These are phyloP conservation scores for Alethe diademata DNA, from an alignment of 2,113 vertebrate genomes.

Conservation along the genomic window DNA sequence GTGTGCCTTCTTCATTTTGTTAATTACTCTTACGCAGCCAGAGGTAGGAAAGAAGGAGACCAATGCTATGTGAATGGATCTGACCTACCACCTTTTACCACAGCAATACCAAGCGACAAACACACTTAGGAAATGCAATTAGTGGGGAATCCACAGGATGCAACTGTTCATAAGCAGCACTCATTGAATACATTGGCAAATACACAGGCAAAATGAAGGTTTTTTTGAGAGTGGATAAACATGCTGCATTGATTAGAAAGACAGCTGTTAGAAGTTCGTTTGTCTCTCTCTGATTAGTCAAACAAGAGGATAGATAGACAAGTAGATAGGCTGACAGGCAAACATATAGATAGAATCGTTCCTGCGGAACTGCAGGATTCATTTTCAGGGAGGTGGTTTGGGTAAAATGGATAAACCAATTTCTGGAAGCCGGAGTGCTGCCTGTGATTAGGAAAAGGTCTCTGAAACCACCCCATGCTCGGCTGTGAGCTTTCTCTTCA, in stretches of 20 bases:
- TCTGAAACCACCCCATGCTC: conserved; percentile 30
- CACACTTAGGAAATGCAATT: background rate
- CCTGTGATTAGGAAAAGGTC: conserved; percentile 43
- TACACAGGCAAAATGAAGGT: background rate
- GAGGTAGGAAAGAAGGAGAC: background rate
- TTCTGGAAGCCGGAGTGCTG: conserved; percentile 10
- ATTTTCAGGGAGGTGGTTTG: conserved; percentile 33
- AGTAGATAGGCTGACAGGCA: conserved; percentile 33
- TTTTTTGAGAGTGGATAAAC: conserved; percentile 4
- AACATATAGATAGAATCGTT: conserved; percentile 29
- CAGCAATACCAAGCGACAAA: background rate
- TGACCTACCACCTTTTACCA: background rate
- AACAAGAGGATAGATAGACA: background rate
- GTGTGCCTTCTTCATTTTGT: background rate
- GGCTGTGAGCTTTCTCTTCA: conserved; percentile 48
- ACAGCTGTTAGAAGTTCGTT: background rate
- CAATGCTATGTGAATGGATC: background rate
- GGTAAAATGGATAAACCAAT: conserved; percentile 62
- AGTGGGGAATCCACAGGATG: background rate
- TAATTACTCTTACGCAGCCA: background rate
- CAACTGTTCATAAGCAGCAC: background rate
- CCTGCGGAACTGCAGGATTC: background rate
- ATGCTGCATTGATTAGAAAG: background rate
- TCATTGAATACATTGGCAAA: background rate
- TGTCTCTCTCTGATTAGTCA: conserved; percentile 7